phyloP scores from a whole-genome alignment of 2,113 vertebrate genomes.

The Grammomys surdaster region DNA sequence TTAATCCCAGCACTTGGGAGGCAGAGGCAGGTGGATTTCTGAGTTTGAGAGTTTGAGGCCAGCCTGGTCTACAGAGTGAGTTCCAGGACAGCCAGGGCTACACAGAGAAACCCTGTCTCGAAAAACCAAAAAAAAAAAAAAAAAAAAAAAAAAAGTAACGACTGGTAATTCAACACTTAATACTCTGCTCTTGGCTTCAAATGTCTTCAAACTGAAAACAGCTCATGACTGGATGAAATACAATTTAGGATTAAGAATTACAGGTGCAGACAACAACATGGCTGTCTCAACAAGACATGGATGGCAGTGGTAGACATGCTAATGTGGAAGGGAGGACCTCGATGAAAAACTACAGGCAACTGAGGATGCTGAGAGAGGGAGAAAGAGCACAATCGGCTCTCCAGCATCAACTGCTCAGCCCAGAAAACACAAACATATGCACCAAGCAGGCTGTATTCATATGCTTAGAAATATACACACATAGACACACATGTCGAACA shows the following conservation, averaged over 20 bases:
- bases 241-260: constrained; percentile 37
- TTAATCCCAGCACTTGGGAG: no score
- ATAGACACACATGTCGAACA: not conserved
- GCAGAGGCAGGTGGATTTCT: no score
- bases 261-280: not conserved
- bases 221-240: constrained; percentile 24
- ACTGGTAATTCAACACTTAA: constrained; percentile 39
- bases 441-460: not conserved
- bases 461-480: not conserved
- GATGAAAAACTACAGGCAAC: not conserved
- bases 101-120: no score
- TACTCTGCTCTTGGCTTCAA: constrained; percentile 41
- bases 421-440: not conserved
- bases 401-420: not conserved
- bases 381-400: not conserved
- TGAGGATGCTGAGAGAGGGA: not conserved
- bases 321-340: not conserved
- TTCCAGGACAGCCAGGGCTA: no score
- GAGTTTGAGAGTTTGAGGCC: no score
- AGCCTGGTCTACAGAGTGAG: no score
- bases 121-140: no score
- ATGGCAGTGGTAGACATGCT: not conserved
- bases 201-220: constrained; percentile 14
- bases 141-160: constrained; percentile 30
- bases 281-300: not conserved